phyloP scores from a whole-genome alignment of 37 sponge, comb jelly and placozoan genomes.

The Beroe forskalii region DNA sequence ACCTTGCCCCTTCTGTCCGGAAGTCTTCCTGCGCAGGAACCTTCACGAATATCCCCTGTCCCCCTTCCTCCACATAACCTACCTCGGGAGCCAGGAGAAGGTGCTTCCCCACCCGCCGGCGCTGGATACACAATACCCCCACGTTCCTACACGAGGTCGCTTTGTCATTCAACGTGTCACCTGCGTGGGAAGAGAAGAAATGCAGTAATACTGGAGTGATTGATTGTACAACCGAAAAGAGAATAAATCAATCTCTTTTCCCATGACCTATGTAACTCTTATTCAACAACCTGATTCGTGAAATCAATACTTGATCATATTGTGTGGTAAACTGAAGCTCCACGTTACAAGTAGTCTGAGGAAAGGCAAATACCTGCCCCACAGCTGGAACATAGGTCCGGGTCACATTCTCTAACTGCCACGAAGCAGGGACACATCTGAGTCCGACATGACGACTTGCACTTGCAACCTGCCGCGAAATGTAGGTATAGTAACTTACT shows the following conservation, averaged over 20 bases:
- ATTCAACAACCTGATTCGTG: too few relatives aligned
- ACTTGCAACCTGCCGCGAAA: conserved; percentile 89
- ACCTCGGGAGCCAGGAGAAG: conserved; percentile 93
- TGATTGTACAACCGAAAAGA: too few relatives aligned
- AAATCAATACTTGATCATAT: too few relatives aligned
- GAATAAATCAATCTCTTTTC: too few relatives aligned
- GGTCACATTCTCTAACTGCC: conserved; percentile 95
- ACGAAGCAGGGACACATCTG: conserved; percentile 95
- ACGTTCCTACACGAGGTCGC: conserved; percentile 83
- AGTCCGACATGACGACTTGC: conserved; percentile 81
- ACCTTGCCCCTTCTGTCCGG: conserved; percentile 96
- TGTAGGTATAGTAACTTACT: too few relatives aligned
- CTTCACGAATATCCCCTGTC: conserved; percentile 96
- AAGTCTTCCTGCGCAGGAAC: conserved; percentile 88
- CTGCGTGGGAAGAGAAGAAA: not conserved
- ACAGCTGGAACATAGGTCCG: conserved; percentile 90
- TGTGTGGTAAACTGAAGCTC: too few relatives aligned
- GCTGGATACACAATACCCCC: conserved; percentile 91
- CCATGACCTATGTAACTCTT: too few relatives aligned
- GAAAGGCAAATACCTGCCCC: conserved; percentile 88
- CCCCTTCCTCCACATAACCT: conserved; percentile 98
- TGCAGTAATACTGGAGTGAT: not conserved
- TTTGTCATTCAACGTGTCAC: conserved; percentile 67
- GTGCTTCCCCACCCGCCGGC: conserved; percentile 79
- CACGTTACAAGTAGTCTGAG: too few relatives aligned